These are phyloP conservation scores for Exocentrus adspersus DNA, from an alignment of 2,888 invertebrate genomes.

Conservation along the genomic window DNA sequence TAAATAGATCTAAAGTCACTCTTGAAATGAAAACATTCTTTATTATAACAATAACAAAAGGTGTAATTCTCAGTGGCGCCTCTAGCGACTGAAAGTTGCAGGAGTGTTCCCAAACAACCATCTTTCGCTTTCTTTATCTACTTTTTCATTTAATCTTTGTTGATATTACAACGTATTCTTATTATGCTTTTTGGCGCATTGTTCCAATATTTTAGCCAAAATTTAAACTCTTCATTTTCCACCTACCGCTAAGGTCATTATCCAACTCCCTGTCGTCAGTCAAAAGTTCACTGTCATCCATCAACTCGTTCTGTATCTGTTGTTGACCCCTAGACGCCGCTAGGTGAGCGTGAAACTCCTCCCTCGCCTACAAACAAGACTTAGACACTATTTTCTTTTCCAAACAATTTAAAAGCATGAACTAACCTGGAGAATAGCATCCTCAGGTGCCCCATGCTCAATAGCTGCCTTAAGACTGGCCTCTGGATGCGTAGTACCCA, in stretches of 20 bases:
- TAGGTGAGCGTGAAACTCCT: constrained; percentile 93
- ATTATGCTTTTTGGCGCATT: too few relatives aligned
- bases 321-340: constrained; percentile 80
- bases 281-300: constrained; percentile 93
- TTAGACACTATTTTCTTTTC: not conserved
- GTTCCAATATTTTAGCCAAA: too few relatives aligned
- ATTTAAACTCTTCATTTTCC: not conserved
- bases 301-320: constrained; percentile 81
- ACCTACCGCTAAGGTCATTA: constrained; percentile 80
- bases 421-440: constrained; percentile 86
- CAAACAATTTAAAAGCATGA: not conserved
- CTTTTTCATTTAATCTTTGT: too few relatives aligned
- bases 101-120: too few relatives aligned
- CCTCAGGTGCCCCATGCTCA: constrained; percentile 87
- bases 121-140: too few relatives aligned
- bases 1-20: too few relatives aligned
- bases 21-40: too few relatives aligned
- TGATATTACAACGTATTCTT: too few relatives aligned
- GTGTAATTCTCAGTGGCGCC: too few relatives aligned
- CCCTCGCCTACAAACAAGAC: constrained; percentile 75
- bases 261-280: constrained; percentile 91
- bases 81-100: too few relatives aligned
- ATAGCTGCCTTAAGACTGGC: constrained; percentile 86
- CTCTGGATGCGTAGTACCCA: constrained; percentile 92
- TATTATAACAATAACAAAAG: too few relatives aligned